phyloP scores from a whole-genome alignment of 2,888 invertebrate species.

The Cheilosia scutellata region DNA sequence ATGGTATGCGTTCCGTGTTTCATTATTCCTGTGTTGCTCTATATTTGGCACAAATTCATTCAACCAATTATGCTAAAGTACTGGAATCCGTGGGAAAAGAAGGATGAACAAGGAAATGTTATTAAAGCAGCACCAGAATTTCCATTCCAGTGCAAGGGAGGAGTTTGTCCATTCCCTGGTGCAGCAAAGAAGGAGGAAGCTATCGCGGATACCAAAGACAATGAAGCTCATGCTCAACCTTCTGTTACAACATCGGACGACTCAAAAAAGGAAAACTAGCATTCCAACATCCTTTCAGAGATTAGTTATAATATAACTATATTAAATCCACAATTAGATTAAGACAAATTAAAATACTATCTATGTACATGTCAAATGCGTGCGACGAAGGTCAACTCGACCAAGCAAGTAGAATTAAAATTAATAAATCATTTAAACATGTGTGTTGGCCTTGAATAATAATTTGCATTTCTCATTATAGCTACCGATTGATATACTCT shows the following conservation, averaged over 20 bases:
- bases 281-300: neutral
- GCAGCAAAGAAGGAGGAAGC: conserved; percentile 70
- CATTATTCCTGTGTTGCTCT: conserved; percentile 91
- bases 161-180: conserved; percentile 84
- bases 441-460: conserved; percentile 31
- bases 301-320: neutral
- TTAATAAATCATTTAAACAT: conserved; percentile 35
- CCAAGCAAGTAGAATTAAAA: conserved; percentile 29
- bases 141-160: conserved; percentile 87
- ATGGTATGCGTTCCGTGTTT: conserved; percentile 94
- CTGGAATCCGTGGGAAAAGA: conserved; percentile 92
- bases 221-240: neutral
- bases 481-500: no score
- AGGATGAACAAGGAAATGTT: conserved; percentile 86
- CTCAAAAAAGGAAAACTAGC: conserved; percentile 63
- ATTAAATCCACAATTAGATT: conserved; percentile 20
- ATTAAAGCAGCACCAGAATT: conserved; percentile 85
- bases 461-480: conserved; percentile 21
- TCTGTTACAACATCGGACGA: conserved; percentile 9
- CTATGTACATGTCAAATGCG: conserved; percentile 32
- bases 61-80: conserved; percentile 92
- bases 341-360: conserved; percentile 25
- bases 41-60: conserved; percentile 93
- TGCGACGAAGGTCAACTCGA: conserved; percentile 49
- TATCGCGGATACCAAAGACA: neutral